Percentiles rank a stretch among this genome's conserved stretches.
phyloP scores from a whole-genome alignment of 2,113 vertebrate genomes.

The Engystomops pustulosus region DNA sequence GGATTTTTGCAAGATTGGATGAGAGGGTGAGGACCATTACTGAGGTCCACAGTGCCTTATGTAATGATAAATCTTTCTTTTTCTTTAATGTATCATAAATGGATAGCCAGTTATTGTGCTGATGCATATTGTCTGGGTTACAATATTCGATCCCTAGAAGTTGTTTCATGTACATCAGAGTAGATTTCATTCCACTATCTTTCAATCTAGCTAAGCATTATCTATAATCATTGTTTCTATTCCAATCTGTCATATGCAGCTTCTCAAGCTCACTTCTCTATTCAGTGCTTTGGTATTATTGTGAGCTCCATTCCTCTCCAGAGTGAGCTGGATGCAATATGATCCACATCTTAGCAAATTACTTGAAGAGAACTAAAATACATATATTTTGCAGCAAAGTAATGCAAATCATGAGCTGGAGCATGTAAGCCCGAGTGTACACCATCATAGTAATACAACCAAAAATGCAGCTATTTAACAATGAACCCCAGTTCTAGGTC shows the following conservation, averaged over 20 bases:
- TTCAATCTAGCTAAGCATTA: constrained; percentile 37
- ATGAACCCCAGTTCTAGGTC: constrained; percentile 22
- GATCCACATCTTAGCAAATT: background rate
- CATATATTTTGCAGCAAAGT: constrained; percentile 1
- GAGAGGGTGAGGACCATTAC: background rate
- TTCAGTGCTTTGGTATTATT: constrained; percentile 5
- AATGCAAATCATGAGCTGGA: background rate
- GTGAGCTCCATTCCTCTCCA: background rate
- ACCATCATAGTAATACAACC: constrained; percentile 1
- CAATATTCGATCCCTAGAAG: constrained; percentile 34
- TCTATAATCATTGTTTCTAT: constrained; percentile 45
- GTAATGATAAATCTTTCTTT: background rate
- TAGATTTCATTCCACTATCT: constrained; percentile 7
- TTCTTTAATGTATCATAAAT: background rate
- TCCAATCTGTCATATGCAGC: background rate
- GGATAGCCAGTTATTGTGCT: background rate
- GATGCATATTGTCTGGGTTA: background rate
- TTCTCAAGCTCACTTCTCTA: constrained; percentile 7
- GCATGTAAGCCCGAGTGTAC: constrained; percentile 16
- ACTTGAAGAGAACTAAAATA: background rate
- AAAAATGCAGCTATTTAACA: constrained; percentile 11
- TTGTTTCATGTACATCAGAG: constrained; percentile 7
- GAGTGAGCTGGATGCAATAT: background rate
- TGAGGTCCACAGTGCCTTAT: background rate
- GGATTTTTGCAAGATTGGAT: background rate